Conservation (phyloP, 2,113 vertebrate genomes). For the Hirundichthys speculiger region DNA sequence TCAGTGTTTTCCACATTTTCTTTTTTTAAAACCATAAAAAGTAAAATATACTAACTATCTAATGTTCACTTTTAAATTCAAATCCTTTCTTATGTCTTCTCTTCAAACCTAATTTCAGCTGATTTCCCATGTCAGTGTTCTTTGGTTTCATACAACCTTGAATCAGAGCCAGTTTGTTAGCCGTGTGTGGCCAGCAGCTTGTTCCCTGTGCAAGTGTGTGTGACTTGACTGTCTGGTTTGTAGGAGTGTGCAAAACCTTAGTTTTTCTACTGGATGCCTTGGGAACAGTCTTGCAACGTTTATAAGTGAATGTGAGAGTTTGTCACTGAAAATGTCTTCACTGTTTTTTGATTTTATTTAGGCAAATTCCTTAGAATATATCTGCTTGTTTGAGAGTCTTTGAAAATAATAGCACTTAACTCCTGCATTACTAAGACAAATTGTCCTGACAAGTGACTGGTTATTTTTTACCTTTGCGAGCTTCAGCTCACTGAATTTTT, state of each 20-base stretch:
- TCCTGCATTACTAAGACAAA: constrained; percentile 28
- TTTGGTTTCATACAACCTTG: constrained; percentile 41
- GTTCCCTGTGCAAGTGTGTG: constrained; percentile 48
- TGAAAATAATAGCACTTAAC: constrained; percentile 53
- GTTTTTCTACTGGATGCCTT: constrained; percentile 54
- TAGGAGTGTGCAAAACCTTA: constrained; percentile 54
- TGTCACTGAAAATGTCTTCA: constrained; percentile 20
- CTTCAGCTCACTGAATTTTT: constrained; percentile 3
- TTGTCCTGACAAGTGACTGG: background rate
- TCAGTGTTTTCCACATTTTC: background rate
- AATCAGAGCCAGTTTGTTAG: constrained; percentile 70
- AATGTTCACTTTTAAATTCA: background rate
- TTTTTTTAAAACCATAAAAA: background rate
- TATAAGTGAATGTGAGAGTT: constrained; percentile 29
- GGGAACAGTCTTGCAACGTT: constrained; percentile 41
- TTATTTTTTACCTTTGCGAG: constrained; percentile 29
- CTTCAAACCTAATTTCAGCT: background rate
- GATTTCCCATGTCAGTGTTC: background rate
- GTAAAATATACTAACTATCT: background rate
- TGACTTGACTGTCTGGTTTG: constrained; percentile 48
- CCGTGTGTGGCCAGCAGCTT: constrained; percentile 44
- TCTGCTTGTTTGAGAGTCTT: constrained; percentile 34
- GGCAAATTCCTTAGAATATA: constrained; percentile 39
- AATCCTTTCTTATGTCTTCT: background rate
- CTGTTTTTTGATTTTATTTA: constrained; percentile 23